Conservation (phyloP, 2,888 invertebrate species). For the Patella ulyssiponensis region DNA sequence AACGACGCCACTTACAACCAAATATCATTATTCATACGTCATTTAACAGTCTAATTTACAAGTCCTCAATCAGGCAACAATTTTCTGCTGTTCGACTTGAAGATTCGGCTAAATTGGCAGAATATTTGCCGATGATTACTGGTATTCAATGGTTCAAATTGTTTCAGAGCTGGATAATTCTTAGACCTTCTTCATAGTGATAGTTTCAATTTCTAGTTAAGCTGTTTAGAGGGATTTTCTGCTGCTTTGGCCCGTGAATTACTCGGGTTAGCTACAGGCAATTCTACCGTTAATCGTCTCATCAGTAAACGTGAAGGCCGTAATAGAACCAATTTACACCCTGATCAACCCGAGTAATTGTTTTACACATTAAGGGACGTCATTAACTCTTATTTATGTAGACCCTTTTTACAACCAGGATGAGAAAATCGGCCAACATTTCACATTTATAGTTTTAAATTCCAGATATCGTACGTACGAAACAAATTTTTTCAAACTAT, state of each 20-base stretch:
- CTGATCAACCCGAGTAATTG: too few relatives aligned
- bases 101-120: not conserved
- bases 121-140: not conserved
- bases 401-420: too few relatives aligned
- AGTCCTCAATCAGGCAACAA: not conserved
- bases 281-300: not conserved
- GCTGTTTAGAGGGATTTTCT: not conserved
- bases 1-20: too few relatives aligned
- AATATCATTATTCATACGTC: not conserved
- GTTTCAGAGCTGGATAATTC: not conserved
- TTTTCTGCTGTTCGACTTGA: conserved; percentile 3
- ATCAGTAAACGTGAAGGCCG: too few relatives aligned
- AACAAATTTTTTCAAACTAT: too few relatives aligned
- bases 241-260: not conserved
- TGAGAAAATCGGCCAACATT: too few relatives aligned
- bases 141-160: not conserved
- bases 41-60: not conserved
- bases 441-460: too few relatives aligned
- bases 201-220: conserved; percentile 6
- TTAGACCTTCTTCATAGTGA: not conserved
- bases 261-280: not conserved
- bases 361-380: too few relatives aligned
- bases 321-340: too few relatives aligned
- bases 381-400: too few relatives aligned
- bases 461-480: too few relatives aligned